Evolutionary conservation across 2,113 vertebrate species (phyloP).

Genomic region (Lates calcarifer): DNA sequence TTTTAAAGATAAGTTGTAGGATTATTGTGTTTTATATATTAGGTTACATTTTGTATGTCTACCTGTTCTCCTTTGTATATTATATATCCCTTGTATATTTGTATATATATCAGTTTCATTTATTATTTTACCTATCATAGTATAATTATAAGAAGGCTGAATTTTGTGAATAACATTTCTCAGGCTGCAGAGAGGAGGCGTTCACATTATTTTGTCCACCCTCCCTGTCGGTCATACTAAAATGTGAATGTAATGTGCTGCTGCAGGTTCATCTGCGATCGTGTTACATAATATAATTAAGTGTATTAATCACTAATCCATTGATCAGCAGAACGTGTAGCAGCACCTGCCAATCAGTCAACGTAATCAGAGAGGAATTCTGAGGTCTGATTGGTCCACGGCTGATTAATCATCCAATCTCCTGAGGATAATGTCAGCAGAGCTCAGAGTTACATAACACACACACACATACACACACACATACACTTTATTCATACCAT

Average conservation of each 20-base stretch:
- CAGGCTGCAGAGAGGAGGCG: not conserved
- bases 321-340: constrained; percentile 36
- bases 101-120: too few species aligned
- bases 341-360: constrained; percentile 32
- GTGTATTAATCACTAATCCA: constrained; percentile 43
- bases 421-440: constrained; percentile 39
- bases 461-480: not conserved
- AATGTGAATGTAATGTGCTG: not conserved
- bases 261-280: not conserved
- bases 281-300: constrained; percentile 36
- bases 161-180: not conserved
- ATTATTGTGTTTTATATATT: too few species aligned
- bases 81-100: too few species aligned
- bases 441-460: constrained; percentile 53
- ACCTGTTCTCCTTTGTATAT: too few species aligned
- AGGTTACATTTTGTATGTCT: too few species aligned
- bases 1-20: too few species aligned
- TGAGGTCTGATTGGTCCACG: constrained; percentile 49
- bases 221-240: constrained; percentile 6
- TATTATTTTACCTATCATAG: too few species aligned
- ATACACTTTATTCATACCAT: constrained; percentile 3
- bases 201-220: constrained; percentile 23
- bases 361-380: constrained; percentile 16
- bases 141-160: too few species aligned
- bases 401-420: constrained; percentile 48